These are phyloP conservation scores for Prinia subflava DNA, from an alignment of 2,113 vertebrate genomes.

Conservation along the genomic window DNA sequence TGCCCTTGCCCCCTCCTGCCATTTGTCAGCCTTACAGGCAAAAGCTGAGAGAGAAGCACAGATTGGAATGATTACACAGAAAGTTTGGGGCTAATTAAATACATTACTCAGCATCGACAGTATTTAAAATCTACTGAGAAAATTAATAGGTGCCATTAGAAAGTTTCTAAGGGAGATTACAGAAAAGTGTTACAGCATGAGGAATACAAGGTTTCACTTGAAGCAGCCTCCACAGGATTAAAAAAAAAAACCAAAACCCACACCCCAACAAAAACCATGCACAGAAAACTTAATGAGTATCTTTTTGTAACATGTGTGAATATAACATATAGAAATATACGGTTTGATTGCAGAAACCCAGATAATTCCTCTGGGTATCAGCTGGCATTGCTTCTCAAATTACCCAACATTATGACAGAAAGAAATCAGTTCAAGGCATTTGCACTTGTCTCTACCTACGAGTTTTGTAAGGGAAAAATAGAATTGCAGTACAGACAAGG, in stretches of 20 bases:
- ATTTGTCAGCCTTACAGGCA: slow-evolving; percentile 65
- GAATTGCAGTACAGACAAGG: not conserved
- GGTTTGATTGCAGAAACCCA: not conserved
- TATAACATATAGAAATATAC: not conserved
- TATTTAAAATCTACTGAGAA: slow-evolving; percentile 65
- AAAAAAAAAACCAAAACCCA: not conserved
- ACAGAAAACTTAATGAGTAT: not conserved
- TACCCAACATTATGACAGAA: not conserved
- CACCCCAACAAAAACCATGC: no score
- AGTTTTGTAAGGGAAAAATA: not conserved
- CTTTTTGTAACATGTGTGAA: not conserved
- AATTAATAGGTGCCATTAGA: slow-evolving; percentile 71
- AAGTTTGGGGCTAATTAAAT: slow-evolving; percentile 71
- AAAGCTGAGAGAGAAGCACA: slow-evolving; percentile 60
- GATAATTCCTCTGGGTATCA: not conserved
- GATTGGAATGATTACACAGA: slow-evolving; percentile 77
- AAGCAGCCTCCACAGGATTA: not conserved
- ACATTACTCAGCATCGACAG: slow-evolving; percentile 67
- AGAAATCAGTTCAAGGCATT: not conserved
- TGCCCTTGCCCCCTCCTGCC: slow-evolving; percentile 58
- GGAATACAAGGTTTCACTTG: not conserved
- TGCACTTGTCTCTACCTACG: not conserved
- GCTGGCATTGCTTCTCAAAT: not conserved
- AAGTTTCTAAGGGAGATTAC: slow-evolving; percentile 59
- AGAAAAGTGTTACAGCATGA: slow-evolving; percentile 74